Base-by-base conservation (phyloP, 2,888 invertebrate species). In the Cistogaster globosa region DNA sequence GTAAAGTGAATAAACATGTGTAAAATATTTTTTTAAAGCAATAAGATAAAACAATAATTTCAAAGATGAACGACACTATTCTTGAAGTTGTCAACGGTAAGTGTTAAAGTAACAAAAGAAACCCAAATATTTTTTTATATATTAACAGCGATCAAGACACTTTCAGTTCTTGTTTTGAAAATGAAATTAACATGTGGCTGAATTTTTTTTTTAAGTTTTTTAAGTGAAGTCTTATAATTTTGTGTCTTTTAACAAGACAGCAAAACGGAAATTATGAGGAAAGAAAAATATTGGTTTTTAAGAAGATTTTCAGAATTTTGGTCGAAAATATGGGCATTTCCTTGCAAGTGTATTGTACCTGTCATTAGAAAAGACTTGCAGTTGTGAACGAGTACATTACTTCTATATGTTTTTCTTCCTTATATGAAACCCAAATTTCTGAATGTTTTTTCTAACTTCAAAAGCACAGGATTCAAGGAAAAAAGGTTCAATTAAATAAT, bases 61-160 rank as follows among this genome's bases (percentile, higher is more conserved):
- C 5, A 4, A 26, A 62, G 12, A 57, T 55, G 42, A 51, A 55
- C 53, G 58, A 75, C 22, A 81, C 32, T 55, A 67, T 57, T 68
- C 62, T 77, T 71, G 20, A 83, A 84, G 16, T 68, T 80, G 84
- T 80, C 80, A 84, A 77, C 76, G 71, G 62, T 72, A 84, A 84
- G 84, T 84, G 84, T 72, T 71, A 38, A 84, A 84, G 45, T 53
- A 71, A 74, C 38, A 58, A 71, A 75, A n/a, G 20, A 48, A n/a
- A n/a, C 45, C 16, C 20, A 32, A 67, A 67, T 26, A 32, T 2
- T 32, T 20, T n/a, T 32, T 18, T 26, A 2, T 26, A 4, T 26
- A 2, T 26, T 67, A 58, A 38, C 20, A 58, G 20, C 36, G 38
- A 72, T 62, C 48, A 26, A 38, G 65, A 57, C 53, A 80, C 36